A percentile compares a stretch with the other conserved stretches of the same genome.
Conservation (phyloP, 2,113 vertebrate genomes). For the Apteryx owenii region DNA sequence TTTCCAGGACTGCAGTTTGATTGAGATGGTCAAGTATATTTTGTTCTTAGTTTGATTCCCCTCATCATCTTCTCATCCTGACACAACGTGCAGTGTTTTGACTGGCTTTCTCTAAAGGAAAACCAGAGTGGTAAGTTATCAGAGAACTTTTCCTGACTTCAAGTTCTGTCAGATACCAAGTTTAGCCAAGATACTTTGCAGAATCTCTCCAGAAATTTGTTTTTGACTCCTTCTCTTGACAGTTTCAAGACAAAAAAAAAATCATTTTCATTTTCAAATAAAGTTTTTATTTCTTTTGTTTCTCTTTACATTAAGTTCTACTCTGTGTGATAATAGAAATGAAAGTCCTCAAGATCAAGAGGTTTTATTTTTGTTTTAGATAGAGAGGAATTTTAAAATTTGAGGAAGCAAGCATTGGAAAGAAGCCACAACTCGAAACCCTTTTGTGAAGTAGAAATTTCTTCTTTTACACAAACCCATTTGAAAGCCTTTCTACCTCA, state of each 20-base stretch:
- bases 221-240: neutral
- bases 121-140: neutral
- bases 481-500: neutral
- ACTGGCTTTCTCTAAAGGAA: neutral
- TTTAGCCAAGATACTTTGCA: neutral
- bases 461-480: neutral
- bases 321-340: neutral
- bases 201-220: neutral
- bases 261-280: neutral
- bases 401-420: neutral
- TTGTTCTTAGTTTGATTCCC: neutral
- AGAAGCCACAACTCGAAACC: neutral
- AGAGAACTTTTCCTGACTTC: neutral
- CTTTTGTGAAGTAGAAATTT: neutral
- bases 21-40: neutral
- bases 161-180: neutral
- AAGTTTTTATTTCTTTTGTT: neutral
- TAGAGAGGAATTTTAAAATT: neutral
- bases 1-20: neutral
- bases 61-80: neutral
- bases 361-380: neutral
- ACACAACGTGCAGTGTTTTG: fast-evolving
- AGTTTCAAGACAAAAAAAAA: neutral
- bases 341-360: neutral
- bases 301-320: neutral